Conservation (phyloP, 2,797 vertebrate genomes). For the Enteromius viviparus region DNA sequence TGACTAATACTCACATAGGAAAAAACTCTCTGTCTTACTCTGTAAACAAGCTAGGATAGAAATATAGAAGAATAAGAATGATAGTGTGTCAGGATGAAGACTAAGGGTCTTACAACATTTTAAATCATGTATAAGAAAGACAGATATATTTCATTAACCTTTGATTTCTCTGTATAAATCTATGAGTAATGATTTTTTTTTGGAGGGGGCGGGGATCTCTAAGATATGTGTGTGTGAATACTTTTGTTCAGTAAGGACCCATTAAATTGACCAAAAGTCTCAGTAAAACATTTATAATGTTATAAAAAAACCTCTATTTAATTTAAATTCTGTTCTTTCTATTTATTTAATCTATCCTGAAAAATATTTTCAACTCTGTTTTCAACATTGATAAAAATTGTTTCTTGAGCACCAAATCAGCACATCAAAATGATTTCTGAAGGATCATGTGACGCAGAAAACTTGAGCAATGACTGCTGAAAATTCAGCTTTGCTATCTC, state of each 20-base stretch:
- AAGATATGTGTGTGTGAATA: neutral
- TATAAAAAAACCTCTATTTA: neutral
- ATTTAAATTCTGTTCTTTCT: neutral
- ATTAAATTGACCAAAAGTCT: neutral
- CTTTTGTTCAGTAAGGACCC: neutral
- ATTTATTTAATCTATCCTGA: neutral
- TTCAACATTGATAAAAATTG: neutral
- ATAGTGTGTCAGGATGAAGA: neutral
- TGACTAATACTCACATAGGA: conserved; percentile 20
- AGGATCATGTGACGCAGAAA: neutral
- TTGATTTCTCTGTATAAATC: neutral
- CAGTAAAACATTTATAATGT: neutral
- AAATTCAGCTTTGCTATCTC: too few relatives aligned
- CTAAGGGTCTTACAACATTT: neutral
- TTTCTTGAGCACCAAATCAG: neutral
- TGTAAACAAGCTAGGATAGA: neutral
- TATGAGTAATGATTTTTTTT: too few relatives aligned
- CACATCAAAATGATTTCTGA: neutral
- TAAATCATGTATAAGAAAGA: neutral
- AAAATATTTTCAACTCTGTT: neutral
- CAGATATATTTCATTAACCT: neutral
- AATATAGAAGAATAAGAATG: neutral
- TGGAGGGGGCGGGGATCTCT: neutral
- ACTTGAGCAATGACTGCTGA: neutral
- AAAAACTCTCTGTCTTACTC: neutral